Evolutionary conservation across 2,888 invertebrate genomes (phyloP), one percentile per base, ranked within the genome.

Genomic region (Erannis defoliaria): DNA sequence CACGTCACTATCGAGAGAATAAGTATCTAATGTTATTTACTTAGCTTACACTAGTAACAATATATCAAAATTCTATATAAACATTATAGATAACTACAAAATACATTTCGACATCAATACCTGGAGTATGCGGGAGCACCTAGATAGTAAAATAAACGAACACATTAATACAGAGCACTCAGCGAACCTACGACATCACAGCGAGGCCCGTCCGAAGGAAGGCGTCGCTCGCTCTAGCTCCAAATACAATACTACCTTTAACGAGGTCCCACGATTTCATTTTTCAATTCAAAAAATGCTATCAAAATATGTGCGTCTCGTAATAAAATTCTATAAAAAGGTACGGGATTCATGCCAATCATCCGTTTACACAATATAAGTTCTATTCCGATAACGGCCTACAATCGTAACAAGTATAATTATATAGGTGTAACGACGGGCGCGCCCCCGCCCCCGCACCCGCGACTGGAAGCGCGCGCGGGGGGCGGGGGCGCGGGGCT

Each of bases 21-120:
- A 26, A 12, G 18, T 31, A 16, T 42, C 5, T 14, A 6, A 2
- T 31, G 9, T 3, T 31, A 9, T 8, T 23, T 21, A 14, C 18
- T 51, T 48, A 29, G 50, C 49, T 43, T 57, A 57, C 42, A 16
- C 42, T 29, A 16, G 3, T 33, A 33, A 14, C 26, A 58, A 31
- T 18, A 58, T 33, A 31, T 51, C 6, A 56, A 35, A 18, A 37
- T 48, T 50, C 9, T 63, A 49, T 59, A 43, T 53, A 55, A 51
- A 60, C 60, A 45, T 38, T 55, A 48, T 70, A 71, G 62, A 57
- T 68, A 69, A 18, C 49, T 66, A 63, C 51, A 35, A 63, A 55
- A 65, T 62, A 68, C 59, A 63, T 64, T 64, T 64, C 69, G 53
- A 67, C 57, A 66, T 48, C 58, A 59, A 55, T 67, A 70, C 65